Evolutionary conservation across 2,888 invertebrate genomes (phyloP).

Genomic region (Drosophila austrosaltans): DNA sequence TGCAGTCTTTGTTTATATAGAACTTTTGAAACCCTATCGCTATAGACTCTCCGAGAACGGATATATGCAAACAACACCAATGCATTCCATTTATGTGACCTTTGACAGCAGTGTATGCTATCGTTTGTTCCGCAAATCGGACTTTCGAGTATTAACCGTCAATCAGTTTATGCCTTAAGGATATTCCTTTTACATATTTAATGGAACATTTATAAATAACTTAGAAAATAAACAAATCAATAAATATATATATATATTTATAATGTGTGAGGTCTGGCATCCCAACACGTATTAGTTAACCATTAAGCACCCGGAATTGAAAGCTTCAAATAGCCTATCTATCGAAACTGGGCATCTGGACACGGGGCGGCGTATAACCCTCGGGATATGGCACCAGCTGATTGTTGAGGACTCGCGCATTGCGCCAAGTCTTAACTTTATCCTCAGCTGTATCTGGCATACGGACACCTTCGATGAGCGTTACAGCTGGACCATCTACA

Average conservation of each 20-base stretch:
- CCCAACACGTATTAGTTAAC: slow-evolving; percentile 20
- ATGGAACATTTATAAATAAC: slow-evolving; percentile 65
- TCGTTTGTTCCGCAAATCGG: slow-evolving; percentile 56
- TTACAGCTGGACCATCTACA: slow-evolving; percentile 79
- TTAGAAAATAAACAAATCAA: slow-evolving; percentile 68
- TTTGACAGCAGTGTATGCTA: slow-evolving; percentile 66
- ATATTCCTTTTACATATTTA: slow-evolving; percentile 45
- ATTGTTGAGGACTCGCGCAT: slow-evolving; percentile 94
- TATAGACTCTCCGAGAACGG: slow-evolving; percentile 82
- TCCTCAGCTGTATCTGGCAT: slow-evolving; percentile 93
- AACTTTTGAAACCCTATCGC: slow-evolving; percentile 62
- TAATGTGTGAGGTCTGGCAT: slow-evolving; percentile 1
- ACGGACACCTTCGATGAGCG: slow-evolving; percentile 90
- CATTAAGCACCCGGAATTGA: slow-evolving; percentile 25
- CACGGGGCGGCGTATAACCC: slow-evolving; percentile 87
- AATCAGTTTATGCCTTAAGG: slow-evolving; percentile 78
- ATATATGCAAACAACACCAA: slow-evolving; percentile 80
- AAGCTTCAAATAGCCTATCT: slow-evolving; percentile 49
- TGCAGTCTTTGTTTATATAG: slow-evolving; percentile 82
- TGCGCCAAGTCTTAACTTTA: slow-evolving; percentile 91
- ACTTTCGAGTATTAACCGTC: slow-evolving; percentile 80
- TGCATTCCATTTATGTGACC: slow-evolving; percentile 78
- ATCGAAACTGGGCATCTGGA: slow-evolving; percentile 81
- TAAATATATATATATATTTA: slow-evolving; percentile 54
- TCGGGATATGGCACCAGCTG: slow-evolving; percentile 90